phyloP scores from a whole-genome alignment of 2,888 invertebrate genomes.

The Sesia apiformis region DNA sequence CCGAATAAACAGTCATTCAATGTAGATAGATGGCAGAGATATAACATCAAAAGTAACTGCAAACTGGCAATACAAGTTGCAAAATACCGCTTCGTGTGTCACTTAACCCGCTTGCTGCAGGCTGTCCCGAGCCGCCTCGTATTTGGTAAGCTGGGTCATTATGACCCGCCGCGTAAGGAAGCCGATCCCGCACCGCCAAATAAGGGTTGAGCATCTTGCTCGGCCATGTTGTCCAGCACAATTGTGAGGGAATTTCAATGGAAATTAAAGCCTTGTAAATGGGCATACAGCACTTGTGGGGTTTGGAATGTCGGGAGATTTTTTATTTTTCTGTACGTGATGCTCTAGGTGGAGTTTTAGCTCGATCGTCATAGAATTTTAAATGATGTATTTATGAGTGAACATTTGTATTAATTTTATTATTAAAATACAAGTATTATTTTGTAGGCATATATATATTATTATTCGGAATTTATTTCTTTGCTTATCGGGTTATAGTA shows the following conservation, averaged over 20 bases:
- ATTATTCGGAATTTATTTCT: no score
- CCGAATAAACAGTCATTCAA: background rate
- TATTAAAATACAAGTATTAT: no score
- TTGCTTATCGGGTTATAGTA: no score
- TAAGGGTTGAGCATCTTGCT: conserved; percentile 21
- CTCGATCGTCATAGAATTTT: background rate
- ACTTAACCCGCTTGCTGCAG: conserved; percentile 33
- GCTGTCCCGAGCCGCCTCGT: conserved; percentile 28
- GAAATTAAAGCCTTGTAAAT: background rate
- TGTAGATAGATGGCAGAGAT: background rate
- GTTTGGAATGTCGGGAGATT: background rate
- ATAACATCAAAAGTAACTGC: no score
- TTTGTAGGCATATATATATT: no score
- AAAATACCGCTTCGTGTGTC: background rate
- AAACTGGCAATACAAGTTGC: background rate
- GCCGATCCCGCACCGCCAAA: conserved; percentile 21
- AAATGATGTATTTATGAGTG: no score
- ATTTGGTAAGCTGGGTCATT: conserved; percentile 46
- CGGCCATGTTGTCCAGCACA: conserved; percentile 30
- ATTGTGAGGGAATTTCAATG: conserved; percentile 32
- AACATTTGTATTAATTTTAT: no score
- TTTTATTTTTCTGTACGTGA: background rate
- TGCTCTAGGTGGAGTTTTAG: background rate
- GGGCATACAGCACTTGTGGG: background rate
- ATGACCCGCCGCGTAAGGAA: conserved; percentile 35